These are phyloP conservation scores for Tapirus terrestris DNA, from an alignment of 2,113 vertebrate genomes.

Conservation along the genomic window DNA sequence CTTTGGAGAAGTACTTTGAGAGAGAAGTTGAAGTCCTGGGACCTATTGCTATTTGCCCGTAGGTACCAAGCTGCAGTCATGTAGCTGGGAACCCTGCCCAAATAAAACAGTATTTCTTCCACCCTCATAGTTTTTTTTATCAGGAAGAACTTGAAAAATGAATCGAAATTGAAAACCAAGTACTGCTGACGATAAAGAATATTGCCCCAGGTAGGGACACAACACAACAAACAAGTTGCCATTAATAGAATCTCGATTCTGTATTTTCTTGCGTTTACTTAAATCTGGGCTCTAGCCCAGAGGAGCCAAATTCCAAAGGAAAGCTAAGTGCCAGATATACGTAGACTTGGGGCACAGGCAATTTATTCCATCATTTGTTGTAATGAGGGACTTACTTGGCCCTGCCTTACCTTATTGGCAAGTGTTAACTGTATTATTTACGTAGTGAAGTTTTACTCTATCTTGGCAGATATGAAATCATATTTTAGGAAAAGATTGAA, in stretches of 20 bases:
- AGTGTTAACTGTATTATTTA: conserved; percentile 16
- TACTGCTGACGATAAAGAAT: conserved; percentile 10
- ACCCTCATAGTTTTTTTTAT: neutral
- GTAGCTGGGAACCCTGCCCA: neutral
- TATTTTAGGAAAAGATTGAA: neutral
- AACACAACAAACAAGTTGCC: neutral
- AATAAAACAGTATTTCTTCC: neutral
- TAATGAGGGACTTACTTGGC: neutral
- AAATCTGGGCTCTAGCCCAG: neutral
- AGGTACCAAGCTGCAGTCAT: neutral
- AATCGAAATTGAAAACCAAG: conserved; percentile 23
- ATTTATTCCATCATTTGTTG: conserved; percentile 14
- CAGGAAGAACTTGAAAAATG: conserved; percentile 32
- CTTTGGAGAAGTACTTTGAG: neutral
- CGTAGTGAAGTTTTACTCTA: conserved; percentile 10
- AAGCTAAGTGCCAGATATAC: conserved; percentile 10
- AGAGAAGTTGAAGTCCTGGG: neutral
- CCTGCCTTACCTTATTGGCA: neutral
- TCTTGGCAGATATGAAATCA: neutral
- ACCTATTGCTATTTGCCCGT: neutral
- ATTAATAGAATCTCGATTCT: neutral
- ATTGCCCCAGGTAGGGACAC: neutral
- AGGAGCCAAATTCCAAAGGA: conserved; percentile 44
- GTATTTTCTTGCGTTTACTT: conserved; percentile 34
- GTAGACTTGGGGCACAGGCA: neutral